Percentiles rank a stretch among this genome's conserved stretches.
Conservation (phyloP, 2,888 invertebrate genomes). For the Cheilosia vernalis region DNA sequence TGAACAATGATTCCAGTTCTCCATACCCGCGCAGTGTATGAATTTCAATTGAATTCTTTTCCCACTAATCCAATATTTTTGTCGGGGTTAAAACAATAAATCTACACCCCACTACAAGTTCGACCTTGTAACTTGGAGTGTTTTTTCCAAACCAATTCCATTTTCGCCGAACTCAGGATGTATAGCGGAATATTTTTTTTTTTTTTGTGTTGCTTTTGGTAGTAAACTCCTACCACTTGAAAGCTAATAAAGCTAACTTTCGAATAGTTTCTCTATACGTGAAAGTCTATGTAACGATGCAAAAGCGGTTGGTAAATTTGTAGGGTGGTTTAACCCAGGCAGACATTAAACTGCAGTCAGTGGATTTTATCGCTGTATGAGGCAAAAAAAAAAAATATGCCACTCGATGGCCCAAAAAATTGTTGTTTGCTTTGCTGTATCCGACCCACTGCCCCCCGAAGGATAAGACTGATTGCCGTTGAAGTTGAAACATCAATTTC, state of each 20-base stretch:
- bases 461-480: conserved; percentile 43
- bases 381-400: not conserved
- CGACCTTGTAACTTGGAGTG: conserved; percentile 31
- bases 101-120: conserved; percentile 32
- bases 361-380: conserved; percentile 11
- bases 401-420: conserved; percentile 22
- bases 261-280: conserved; percentile 40
- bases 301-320: not conserved
- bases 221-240: conserved; percentile 52
- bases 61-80: conserved; percentile 65
- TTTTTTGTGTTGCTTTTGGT: not conserved
- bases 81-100: conserved; percentile 70
- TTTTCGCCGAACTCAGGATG: conserved; percentile 50
- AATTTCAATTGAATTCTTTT: conserved; percentile 73
- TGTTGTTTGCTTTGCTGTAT: conserved; percentile 5
- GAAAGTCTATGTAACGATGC: conserved; percentile 16
- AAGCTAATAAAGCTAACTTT: conserved; percentile 69
- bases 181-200: not conserved
- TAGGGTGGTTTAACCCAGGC: conserved; percentile 3
- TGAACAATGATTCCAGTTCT: conserved; percentile 23
- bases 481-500: conserved; percentile 68
- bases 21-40: conserved; percentile 42
- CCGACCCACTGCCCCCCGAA: not conserved
- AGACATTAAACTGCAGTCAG: conserved; percentile 50
- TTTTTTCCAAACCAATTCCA: conserved; percentile 58